These are phyloP conservation scores for Diplosoma virens DNA, from an alignment of 23 tunicate species.

Conservation along the genomic window DNA sequence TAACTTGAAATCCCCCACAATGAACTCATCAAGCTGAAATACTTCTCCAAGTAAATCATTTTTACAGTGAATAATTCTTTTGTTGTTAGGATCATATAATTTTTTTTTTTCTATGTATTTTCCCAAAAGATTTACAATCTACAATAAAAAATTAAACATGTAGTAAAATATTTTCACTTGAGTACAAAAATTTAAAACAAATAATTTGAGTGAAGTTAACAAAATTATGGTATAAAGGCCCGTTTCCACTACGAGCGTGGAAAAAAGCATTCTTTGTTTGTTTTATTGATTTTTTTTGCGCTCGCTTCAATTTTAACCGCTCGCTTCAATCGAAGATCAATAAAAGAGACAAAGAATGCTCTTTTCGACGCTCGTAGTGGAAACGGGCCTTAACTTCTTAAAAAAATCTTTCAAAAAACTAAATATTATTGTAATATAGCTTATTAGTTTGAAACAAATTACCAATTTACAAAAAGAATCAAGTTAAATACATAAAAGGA, in stretches of 20 bases:
- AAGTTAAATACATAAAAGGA: not conserved
- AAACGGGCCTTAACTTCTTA: too few relatives aligned
- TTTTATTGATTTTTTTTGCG: too few relatives aligned
- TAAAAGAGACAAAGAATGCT: too few relatives aligned
- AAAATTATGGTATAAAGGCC: not conserved
- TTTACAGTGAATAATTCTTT: conserved; percentile 58
- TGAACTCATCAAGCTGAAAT: conserved; percentile 49
- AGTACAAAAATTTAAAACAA: not conserved
- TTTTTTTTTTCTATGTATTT: conserved; percentile 71
- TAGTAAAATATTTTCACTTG: not conserved
- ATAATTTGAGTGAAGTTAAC: not conserved
- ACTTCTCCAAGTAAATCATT: conserved; percentile 77
- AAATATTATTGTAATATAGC: too few relatives aligned
- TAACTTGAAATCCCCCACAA: conserved; percentile 48
- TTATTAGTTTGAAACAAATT: too few relatives aligned
- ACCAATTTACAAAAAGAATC: too few relatives aligned
- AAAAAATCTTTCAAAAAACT: not conserved
- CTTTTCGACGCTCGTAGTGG: too few relatives aligned
- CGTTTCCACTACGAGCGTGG: too few relatives aligned
- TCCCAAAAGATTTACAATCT: conserved; percentile 53
- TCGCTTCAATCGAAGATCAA: too few relatives aligned
- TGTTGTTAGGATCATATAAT: conserved; percentile 53
- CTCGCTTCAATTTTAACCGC: too few relatives aligned
- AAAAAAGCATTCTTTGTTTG: too few relatives aligned
- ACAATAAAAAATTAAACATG: not conserved